A percentile compares a stretch with the other conserved stretches of the same genome.
These are phyloP conservation scores for Sebastes jordani DNA, from an alignment of 2,797 vertebrate species.

Conservation along the genomic window DNA sequence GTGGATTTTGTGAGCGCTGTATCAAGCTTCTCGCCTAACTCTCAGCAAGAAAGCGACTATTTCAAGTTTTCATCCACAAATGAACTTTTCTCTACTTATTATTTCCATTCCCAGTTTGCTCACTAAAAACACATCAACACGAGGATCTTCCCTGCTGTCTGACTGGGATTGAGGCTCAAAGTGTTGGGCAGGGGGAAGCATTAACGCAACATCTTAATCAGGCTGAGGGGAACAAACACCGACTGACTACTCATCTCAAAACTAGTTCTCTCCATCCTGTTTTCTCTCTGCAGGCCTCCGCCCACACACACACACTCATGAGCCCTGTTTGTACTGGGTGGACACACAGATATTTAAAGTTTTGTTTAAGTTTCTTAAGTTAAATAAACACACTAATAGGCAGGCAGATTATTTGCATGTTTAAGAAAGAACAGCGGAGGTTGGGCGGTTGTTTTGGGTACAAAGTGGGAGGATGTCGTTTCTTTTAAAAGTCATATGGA, in stretches of 20 bases:
- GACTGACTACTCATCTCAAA: slow-evolving; percentile 40
- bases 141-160: slow-evolving; percentile 39
- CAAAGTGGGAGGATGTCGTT: slow-evolving; percentile 23
- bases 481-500: slow-evolving; percentile 11
- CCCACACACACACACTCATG: slow-evolving; percentile 48
- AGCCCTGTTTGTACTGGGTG: slow-evolving; percentile 15
- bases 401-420: neutral
- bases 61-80: neutral
- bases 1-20: neutral
- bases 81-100: neutral
- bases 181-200: slow-evolving; percentile 55
- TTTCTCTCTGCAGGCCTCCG: slow-evolving; percentile 62
- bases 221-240: slow-evolving; percentile 43
- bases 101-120: neutral
- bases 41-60: neutral
- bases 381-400: slow-evolving; percentile 2
- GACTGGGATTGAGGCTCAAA: slow-evolving; percentile 44
- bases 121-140: neutral
- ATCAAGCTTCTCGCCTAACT: neutral
- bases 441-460: neutral
- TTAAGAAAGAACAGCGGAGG: neutral
- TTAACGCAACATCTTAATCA: slow-evolving; percentile 68
- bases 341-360: slow-evolving; percentile 30
- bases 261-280: slow-evolving; percentile 62
- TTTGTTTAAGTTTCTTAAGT: slow-evolving; percentile 17